These are phyloP conservation scores for Peribatodes rhomboidaria DNA, from an alignment of 2,888 invertebrate species.

Conservation along the genomic window DNA sequence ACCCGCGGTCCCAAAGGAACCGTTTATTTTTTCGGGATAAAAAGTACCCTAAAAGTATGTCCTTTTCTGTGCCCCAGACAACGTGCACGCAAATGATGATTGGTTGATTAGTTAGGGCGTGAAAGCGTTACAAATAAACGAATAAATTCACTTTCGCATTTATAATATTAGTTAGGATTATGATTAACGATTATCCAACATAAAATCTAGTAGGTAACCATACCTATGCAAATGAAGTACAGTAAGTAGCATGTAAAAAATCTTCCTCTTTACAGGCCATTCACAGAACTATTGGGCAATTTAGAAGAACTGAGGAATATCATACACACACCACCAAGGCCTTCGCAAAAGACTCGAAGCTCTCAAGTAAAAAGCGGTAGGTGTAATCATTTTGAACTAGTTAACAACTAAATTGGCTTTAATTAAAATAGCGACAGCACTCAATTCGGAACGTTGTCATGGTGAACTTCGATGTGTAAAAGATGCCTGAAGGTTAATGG, in stretches of 20 bases:
- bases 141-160: too few relatives aligned
- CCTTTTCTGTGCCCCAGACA: too few relatives aligned
- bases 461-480: conserved; percentile 1
- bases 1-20: too few relatives aligned
- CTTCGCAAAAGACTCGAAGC: conserved; percentile 67
- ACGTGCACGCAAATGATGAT: too few relatives aligned
- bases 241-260: background rate
- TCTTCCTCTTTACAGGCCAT: conserved; percentile 83
- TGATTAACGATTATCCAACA: too few relatives aligned
- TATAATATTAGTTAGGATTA: too few relatives aligned
- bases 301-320: conserved; percentile 88
- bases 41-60: too few relatives aligned
- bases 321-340: conserved; percentile 71
- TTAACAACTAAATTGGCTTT: conserved; percentile 28
- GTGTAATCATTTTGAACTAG: conserved; percentile 22
- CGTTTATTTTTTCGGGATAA: too few relatives aligned
- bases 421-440: conserved; percentile 27
- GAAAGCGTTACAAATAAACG: too few relatives aligned
- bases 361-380: conserved; percentile 78
- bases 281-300: conserved; percentile 94
- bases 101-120: too few relatives aligned
- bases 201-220: too few relatives aligned
- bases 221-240: too few relatives aligned
- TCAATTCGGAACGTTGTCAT: conserved; percentile 15
- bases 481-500: conserved; percentile 9